Base-by-base conservation (phyloP, 2,888 invertebrate species). In the Lingula anatina region DNA sequence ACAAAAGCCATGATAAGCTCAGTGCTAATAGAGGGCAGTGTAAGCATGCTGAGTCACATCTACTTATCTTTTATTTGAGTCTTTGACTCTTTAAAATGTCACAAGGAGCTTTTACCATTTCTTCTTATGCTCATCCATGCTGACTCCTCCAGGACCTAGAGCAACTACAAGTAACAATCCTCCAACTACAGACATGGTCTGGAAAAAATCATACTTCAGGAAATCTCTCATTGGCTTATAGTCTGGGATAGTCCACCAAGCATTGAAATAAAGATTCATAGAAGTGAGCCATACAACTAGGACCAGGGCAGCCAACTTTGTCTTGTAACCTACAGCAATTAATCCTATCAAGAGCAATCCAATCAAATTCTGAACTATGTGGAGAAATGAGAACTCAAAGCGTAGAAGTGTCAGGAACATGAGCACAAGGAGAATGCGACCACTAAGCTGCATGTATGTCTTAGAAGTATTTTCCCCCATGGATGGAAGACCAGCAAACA, bases 41-140 rank as follows among this genome's bases (percentile, higher is more conserved):
- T n/a, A n/a, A n/a, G n/a, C n/a, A n/a, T n/a, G n/a, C n/a, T n/a
- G n/a, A n/a, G n/a, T n/a, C n/a, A n/a, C n/a, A n/a, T n/a, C n/a
- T n/a, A n/a, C n/a, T n/a, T n/a, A n/a, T n/a, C n/a, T n/a, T n/a
- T n/a, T n/a, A n/a, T n/a, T n/a, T n/a, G n/a, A n/a, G n/a, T n/a
- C n/a, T n/a, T n/a, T n/a, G n/a, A n/a, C n/a, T n/a, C n/a, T n/a
- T n/a, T n/a, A n/a, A n/a, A n/a, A n/a, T n/a, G n/a, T n/a, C n/a
- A n/a, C n/a, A n/a, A n/a, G n/a, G n/a, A n/a, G n/a, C 39, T 15
- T n/a, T 48, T 78, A 95, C 94, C 94, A 99, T 78, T 90, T 89
- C 82, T 99, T 99, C 82, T 99, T 99, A 81, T 97, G 95, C 75
- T 97, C 97, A 79, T 99, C 99, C 92, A 99, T 95, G 56, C 96